A percentile compares a stretch with the other conserved stretches of the same genome.
Evolutionary conservation across 1,140 invertebrate genomes (phyloP).

Genomic region (Nebria ingens): DNA sequence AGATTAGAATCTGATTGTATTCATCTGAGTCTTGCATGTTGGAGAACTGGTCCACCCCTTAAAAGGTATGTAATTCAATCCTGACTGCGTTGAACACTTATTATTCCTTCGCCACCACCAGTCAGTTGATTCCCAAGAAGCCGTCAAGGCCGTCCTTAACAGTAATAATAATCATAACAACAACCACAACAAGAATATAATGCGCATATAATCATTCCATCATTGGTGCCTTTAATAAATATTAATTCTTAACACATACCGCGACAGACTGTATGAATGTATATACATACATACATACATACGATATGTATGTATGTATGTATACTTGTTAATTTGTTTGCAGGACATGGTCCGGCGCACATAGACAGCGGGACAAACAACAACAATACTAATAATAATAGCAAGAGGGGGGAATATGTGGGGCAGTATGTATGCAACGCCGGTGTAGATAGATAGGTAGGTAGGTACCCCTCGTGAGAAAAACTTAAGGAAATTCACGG

Average conservation of each 20-base stretch:
- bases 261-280: not conserved
- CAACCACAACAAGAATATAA: no score
- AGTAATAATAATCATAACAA: no score
- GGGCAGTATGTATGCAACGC: conserved; percentile 14
- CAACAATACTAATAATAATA: no score
- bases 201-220: not conserved
- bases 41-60: no score
- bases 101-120: not conserved
- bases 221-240: not conserved
- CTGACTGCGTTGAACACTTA: not conserved
- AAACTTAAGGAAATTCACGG: conserved; percentile 11
- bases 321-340: conserved; percentile 3
- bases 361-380: not conserved
- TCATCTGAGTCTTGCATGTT: no score
- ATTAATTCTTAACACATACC: no score
- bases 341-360: not conserved
- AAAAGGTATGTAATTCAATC: no score
- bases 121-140: not conserved
- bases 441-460: no score
- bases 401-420: conserved; percentile 9
- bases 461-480: conserved; percentile 13
- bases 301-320: not conserved
- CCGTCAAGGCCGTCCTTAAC: not conserved
- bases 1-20: no score
- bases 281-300: not conserved